Conservation (phyloP, 2,113 vertebrate species). For the Hippolais icterina region DNA sequence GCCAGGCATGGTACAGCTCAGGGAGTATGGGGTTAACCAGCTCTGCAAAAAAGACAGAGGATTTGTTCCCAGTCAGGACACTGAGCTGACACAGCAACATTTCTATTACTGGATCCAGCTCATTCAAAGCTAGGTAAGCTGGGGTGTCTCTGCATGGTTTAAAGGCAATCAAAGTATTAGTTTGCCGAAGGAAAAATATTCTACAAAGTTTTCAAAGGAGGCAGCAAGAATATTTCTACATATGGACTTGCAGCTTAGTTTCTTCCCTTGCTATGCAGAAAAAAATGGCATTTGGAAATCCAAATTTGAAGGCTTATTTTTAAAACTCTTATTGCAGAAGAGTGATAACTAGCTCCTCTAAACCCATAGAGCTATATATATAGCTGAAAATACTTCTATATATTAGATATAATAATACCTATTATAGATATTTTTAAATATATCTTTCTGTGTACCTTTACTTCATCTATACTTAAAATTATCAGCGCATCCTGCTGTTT, state of each 20-base stretch:
- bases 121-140: background rate
- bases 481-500: background rate
- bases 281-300: background rate
- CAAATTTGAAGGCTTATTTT: background rate
- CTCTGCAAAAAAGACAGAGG: background rate
- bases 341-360: background rate
- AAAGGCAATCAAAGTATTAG: background rate
- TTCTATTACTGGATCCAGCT: background rate
- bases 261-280: background rate
- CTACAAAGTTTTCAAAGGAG: background rate
- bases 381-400: background rate
- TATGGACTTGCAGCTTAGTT: background rate
- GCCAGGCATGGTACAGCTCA: rapidly evolving
- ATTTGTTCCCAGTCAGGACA: background rate
- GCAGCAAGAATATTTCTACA: background rate
- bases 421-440: background rate
- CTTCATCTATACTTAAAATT: background rate
- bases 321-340: background rate
- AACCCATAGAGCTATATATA: background rate
- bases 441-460: background rate
- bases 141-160: background rate
- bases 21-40: background rate
- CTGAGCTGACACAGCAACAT: background rate
- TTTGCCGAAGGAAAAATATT: background rate
- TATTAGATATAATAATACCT: background rate